A percentile compares a stretch with the other conserved stretches of the same genome.
Evolutionary conservation across 1,140 invertebrate genomes (phyloP).

Genomic region (Hypothenemus hampei): DNA sequence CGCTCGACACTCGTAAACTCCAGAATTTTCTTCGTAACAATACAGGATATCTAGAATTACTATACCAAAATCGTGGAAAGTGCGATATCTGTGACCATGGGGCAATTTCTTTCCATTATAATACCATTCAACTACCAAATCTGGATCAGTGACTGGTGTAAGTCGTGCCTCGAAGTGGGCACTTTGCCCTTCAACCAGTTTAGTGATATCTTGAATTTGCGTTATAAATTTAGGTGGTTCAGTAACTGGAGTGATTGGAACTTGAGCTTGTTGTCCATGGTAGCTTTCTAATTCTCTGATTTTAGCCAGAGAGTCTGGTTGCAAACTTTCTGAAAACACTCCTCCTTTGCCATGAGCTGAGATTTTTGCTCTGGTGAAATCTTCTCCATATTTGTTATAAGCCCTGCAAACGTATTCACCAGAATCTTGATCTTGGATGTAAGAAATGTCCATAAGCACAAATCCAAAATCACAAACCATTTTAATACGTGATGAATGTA

Average conservation of each 20-base stretch:
- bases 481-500: conserved; percentile 87
- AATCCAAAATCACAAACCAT: conserved; percentile 94
- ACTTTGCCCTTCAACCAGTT: conserved; percentile 86
- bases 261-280: conserved; percentile 57
- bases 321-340: conserved; percentile 88
- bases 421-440: conserved; percentile 87
- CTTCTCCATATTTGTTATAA: conserved; percentile 86
- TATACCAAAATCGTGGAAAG: conserved; percentile 96
- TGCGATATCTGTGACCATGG: conserved; percentile 89
- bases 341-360: conserved; percentile 79
- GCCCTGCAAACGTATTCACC: conserved; percentile 90
- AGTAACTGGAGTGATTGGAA: conserved; percentile 59
- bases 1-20: conserved; percentile 87
- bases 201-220: conserved; percentile 75
- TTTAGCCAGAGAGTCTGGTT: conserved; percentile 87
- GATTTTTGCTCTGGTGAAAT: conserved; percentile 77
- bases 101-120: conserved; percentile 90
- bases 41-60: conserved; percentile 95
- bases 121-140: conserved; percentile 91
- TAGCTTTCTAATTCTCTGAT: conserved; percentile 84
- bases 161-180: conserved; percentile 91
- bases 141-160: conserved; percentile 86
- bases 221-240: conserved; percentile 88
- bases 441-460: conserved; percentile 92
- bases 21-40: conserved; percentile 95